These are phyloP conservation scores for Casuarius casuarius DNA, from an alignment of 2,113 vertebrate genomes.

Conservation along the genomic window DNA sequence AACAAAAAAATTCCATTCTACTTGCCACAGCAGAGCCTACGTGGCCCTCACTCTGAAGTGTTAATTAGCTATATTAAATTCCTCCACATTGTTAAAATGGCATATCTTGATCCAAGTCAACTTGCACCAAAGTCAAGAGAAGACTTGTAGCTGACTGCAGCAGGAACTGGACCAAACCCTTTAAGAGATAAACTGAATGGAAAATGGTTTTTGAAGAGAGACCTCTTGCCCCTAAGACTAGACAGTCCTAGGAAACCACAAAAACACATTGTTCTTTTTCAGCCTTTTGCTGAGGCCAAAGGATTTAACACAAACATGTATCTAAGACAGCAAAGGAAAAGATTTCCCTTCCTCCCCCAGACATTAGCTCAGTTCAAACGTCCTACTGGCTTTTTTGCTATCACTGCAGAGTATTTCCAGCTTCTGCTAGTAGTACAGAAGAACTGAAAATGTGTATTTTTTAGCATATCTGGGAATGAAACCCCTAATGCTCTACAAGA, in stretches of 20 bases:
- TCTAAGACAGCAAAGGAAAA: background rate
- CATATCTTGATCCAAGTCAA: background rate
- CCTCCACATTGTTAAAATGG: background rate
- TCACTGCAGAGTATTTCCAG: background rate
- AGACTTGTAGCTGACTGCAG: background rate
- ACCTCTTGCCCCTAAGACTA: background rate
- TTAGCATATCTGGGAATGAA: background rate
- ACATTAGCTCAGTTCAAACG: background rate
- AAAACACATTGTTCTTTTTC: slow-evolving; percentile 39
- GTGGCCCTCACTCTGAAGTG: background rate
- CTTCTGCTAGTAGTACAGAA: background rate
- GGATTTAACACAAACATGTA: slow-evolving; percentile 3
- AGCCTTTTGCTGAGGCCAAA: background rate
- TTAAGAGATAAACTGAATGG: background rate
- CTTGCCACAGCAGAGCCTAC: background rate
- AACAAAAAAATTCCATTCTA: background rate
- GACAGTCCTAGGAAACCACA: slow-evolving; percentile 29
- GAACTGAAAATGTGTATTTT: background rate
- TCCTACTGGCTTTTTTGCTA: background rate
- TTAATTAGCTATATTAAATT: background rate
- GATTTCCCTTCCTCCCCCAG: background rate
- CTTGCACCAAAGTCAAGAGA: background rate
- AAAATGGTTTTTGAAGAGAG: slow-evolving; percentile 19
- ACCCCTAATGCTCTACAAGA: background rate
- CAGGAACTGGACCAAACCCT: background rate